Percentiles rank a stretch among this genome's conserved stretches.
phyloP scores from a whole-genome alignment of 2,797 vertebrate genomes.

The Silurus aristotelis region DNA sequence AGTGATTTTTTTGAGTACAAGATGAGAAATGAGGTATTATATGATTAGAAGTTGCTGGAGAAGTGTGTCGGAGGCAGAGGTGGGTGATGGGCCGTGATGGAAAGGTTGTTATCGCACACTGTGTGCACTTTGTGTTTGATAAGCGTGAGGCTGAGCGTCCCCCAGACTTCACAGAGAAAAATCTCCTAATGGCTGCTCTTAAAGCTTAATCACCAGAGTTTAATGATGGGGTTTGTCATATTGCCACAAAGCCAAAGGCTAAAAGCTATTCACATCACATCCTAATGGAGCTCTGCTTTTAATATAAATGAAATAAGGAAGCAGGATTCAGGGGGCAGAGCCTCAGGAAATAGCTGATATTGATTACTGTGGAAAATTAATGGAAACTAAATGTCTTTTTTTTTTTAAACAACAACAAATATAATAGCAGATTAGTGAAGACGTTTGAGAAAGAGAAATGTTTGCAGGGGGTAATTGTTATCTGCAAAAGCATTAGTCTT shows the following conservation, averaged over 20 bases:
- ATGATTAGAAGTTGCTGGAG: background rate
- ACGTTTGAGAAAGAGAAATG: background rate
- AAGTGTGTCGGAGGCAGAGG: background rate
- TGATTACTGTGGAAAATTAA: slow-evolving; percentile 8
- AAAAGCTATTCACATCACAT: slow-evolving; percentile 33
- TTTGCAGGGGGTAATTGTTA: background rate
- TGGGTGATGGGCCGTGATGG: background rate
- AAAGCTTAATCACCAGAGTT: slow-evolving; percentile 34
- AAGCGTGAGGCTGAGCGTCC: slow-evolving; percentile 13
- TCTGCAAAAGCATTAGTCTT: background rate
- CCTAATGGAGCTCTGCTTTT: slow-evolving; percentile 26
- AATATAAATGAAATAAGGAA: slow-evolving; percentile 35
- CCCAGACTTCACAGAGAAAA: slow-evolving; percentile 25
- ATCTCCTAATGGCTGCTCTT: slow-evolving; percentile 35
- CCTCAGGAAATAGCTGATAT: background rate
- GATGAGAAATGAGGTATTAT: background rate
- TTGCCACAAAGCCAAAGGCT: slow-evolving; percentile 25
- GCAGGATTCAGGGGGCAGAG: background rate
- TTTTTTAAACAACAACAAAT: background rate
- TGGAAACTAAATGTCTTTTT: background rate
- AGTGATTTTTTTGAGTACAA: background rate
- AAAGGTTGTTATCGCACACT: background rate
- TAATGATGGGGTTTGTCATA: slow-evolving; percentile 39
- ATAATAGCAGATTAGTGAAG: background rate
- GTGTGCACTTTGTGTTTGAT: background rate